Conservation (phyloP, 2,113 vertebrate species). For the Cyprinodon variegatus region DNA sequence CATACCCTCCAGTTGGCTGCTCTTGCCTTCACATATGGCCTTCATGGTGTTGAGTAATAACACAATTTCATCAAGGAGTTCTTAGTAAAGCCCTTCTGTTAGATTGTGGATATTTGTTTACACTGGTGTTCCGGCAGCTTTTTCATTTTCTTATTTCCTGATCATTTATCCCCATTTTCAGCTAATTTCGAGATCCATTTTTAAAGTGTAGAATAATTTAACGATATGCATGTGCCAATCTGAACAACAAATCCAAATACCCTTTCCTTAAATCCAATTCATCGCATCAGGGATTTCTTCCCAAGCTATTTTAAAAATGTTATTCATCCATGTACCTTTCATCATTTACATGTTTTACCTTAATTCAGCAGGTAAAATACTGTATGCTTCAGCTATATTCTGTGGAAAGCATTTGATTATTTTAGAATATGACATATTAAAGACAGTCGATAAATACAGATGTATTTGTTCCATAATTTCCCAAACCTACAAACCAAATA, state of each 20-base stretch:
- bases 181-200: background rate
- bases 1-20: constrained; percentile 61
- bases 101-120: background rate
- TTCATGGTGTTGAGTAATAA: constrained; percentile 50
- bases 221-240: background rate
- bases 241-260: background rate
- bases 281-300: background rate
- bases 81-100: background rate
- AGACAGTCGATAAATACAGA: too few relatives aligned
- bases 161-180: background rate
- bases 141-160: background rate
- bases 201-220: background rate
- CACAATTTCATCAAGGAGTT: constrained; percentile 55
- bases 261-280: background rate
- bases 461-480: too few relatives aligned
- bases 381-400: too few relatives aligned
- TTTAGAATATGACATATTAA: too few relatives aligned
- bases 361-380: too few relatives aligned
- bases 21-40: constrained; percentile 63
- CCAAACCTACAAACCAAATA: too few relatives aligned
- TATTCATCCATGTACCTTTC: too few relatives aligned
- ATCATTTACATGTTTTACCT: too few relatives aligned
- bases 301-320: too few relatives aligned
- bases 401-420: too few relatives aligned
- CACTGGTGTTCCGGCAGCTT: background rate